Conservation (phyloP, 2,888 invertebrate genomes). For the Nebria brevicollis region DNA sequence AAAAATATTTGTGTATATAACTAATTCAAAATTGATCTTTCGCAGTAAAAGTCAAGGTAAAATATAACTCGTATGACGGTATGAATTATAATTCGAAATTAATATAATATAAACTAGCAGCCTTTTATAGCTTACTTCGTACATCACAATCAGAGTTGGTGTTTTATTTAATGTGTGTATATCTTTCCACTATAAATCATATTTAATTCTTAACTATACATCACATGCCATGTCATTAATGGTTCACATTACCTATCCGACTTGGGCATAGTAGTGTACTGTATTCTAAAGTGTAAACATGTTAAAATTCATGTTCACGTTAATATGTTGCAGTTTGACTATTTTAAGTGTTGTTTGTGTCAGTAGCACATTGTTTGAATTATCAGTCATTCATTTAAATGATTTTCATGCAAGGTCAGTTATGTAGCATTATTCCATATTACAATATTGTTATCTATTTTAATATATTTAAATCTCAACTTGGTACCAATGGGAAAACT, state of each 20-base stretch:
- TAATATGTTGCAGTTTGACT: background rate
- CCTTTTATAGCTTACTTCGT: too few relatives aligned
- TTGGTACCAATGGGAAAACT: too few relatives aligned
- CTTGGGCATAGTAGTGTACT: background rate
- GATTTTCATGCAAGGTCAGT: slow-evolving; percentile 70
- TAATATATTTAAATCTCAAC: too few relatives aligned
- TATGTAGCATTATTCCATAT: background rate
- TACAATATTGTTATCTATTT: background rate
- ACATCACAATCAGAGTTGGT: background rate
- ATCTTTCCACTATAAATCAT: background rate
- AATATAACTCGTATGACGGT: too few relatives aligned
- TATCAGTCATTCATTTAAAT: slow-evolving; percentile 69
- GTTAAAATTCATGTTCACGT: background rate
- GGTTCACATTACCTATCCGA: background rate
- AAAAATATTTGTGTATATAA: too few relatives aligned
- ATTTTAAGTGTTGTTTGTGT: background rate
- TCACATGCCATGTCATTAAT: background rate
- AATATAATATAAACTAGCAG: too few relatives aligned
- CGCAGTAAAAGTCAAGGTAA: too few relatives aligned
- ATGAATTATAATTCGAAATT: too few relatives aligned
- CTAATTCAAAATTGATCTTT: too few relatives aligned
- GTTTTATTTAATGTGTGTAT: background rate
- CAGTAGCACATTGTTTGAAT: slow-evolving; percentile 59
- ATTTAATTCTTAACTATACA: background rate
- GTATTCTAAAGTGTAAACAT: background rate